Evolutionary conservation across 2,113 vertebrate genomes (phyloP), one percentile per base, ranked within the genome.

Genomic region (Ceuthmochares aereus): DNA sequence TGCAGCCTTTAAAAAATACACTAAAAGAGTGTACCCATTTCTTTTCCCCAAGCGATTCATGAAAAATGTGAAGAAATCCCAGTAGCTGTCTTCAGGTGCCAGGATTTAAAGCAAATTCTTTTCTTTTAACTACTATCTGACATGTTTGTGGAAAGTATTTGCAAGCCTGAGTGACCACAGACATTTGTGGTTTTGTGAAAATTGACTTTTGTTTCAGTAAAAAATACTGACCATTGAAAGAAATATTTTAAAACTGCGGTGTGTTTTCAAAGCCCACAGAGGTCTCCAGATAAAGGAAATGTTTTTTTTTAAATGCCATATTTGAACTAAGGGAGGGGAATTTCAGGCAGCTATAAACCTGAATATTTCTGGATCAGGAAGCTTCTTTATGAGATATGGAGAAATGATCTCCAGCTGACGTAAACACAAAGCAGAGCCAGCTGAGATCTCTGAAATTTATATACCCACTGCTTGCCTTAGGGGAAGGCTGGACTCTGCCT

Each of bases 71-170:
- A n/a, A 86, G 62, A 87, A 79, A 79, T 36, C 43, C 30, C 58
- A 76, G 52, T 29, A 75, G 69, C 20, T 87, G 25, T 82, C 62
- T 81, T 87, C 54, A 68, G 52, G 22, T 87, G 27, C 47, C 32
- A 68, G 69, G 23, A 45, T 60, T 85, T 69, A 68, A 84, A 84
- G 30, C 7, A 78, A 81, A 91, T 59, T 70, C 36, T 10, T 82
- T 90, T 84, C 9, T 74, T 90, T 63, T 66, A 82, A 55, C 59
- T 51, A 52, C 49, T 51, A 12, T 82, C 66, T 60, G 32, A 64
- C 54, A 89, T 69, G 51, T 49, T 43, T 85, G 75, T 87, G 72
- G 84, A 79, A 94, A 85, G 37, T 76, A 87, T 87, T 73, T 90
- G 67, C 70, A 89, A 84, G 51, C 36, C 32, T 51, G 42, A 95